Conservation (phyloP, 2,797 vertebrate genomes). For the Micromesistius poutassou region DNA sequence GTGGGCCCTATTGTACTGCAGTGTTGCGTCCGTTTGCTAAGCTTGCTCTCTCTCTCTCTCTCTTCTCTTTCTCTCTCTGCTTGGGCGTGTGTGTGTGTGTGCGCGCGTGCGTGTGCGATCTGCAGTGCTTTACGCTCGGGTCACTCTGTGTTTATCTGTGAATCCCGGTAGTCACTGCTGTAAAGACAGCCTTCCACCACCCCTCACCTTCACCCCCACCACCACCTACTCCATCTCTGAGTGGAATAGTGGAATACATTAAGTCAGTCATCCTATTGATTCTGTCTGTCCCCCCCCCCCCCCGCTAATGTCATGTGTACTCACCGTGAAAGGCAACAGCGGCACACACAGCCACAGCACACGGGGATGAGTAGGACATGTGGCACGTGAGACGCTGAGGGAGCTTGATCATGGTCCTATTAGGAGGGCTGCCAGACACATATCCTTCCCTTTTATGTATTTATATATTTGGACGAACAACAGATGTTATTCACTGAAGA, state of each 20-base stretch:
- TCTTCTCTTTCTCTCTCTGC: background rate
- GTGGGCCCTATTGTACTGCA: slow-evolving; percentile 55
- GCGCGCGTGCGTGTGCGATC: background rate
- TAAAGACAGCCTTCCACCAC: slow-evolving; percentile 28
- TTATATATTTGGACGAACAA: too few species aligned
- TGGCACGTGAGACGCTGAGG: slow-evolving; percentile 45
- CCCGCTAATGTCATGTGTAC: slow-evolving; percentile 37
- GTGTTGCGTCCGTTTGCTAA: slow-evolving; percentile 36
- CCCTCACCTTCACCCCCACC: slow-evolving; percentile 13
- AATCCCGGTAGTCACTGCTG: slow-evolving; percentile 43
- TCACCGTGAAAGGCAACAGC: background rate
- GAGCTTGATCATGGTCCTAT: slow-evolving; percentile 34
- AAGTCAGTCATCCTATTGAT: slow-evolving; percentile 60
- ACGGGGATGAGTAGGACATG: slow-evolving; percentile 55
- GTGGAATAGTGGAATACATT: slow-evolving; percentile 65
- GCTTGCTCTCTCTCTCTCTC: slow-evolving; percentile 19
- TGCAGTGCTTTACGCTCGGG: background rate
- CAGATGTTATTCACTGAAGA: background rate
- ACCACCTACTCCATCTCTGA: slow-evolving; percentile 1
- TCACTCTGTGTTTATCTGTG: slow-evolving; percentile 17
- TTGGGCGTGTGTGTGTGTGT: too few species aligned
- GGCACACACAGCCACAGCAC: slow-evolving; percentile 24
- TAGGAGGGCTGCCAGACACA: background rate
- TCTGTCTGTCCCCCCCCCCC: slow-evolving; percentile 56
- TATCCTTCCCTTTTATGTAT: too few species aligned